A percentile compares a stretch with the other conserved stretches of the same genome.
These are phyloP conservation scores for Neopipo cinnamomea DNA, from an alignment of 2,113 vertebrate species.

Conservation along the genomic window DNA sequence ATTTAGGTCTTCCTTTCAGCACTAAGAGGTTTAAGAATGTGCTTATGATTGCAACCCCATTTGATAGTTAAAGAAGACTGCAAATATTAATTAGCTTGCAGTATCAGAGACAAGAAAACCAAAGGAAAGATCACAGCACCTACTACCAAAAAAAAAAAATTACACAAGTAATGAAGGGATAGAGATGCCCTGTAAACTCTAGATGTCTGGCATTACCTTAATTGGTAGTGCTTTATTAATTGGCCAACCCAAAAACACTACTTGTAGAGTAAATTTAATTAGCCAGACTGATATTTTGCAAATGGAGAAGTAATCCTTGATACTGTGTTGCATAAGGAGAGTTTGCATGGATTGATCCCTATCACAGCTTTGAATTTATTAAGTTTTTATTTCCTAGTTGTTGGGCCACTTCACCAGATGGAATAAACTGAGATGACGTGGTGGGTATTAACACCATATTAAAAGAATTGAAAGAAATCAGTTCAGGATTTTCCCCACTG, in stretches of 20 bases:
- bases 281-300: not conserved
- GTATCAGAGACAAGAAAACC: not conserved
- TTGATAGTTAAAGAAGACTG: not conserved
- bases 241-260: not conserved
- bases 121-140: not conserved
- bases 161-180: not conserved
- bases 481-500: not conserved
- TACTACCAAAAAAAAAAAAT: not conserved
- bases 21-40: conserved; percentile 62
- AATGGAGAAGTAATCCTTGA: not conserved
- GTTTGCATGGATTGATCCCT: not conserved
- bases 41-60: conserved; percentile 43
- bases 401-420: not conserved
- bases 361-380: not conserved
- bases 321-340: not conserved
- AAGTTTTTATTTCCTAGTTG: not conserved
- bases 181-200: not conserved
- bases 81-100: conserved; percentile 51
- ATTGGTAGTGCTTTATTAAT: not conserved
- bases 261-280: not conserved
- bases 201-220: not conserved
- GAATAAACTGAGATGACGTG: rapidly evolving
- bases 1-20: conserved; percentile 58
- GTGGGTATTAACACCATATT: rapidly evolving
- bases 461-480: not conserved